Percentiles rank a stretch among this genome's conserved stretches.
Evolutionary conservation across 2,113 vertebrate genomes (phyloP).

Genomic region (Actenoides lindsayi): DNA sequence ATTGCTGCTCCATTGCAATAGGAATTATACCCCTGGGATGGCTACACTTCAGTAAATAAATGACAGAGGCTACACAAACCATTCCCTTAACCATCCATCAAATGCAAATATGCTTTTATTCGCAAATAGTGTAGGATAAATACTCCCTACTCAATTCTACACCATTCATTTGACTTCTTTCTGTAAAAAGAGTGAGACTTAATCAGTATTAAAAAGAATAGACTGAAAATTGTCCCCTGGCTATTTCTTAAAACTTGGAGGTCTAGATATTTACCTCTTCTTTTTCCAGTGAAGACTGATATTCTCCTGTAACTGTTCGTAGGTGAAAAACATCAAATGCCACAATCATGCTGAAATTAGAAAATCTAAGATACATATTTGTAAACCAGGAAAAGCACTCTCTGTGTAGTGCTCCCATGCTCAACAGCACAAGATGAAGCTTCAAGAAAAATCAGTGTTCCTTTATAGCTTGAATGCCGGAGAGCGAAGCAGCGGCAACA

Average conservation of each 20-base stretch:
- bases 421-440: background rate
- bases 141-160: background rate
- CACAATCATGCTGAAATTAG: background rate
- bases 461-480: background rate
- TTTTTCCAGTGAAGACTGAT: background rate
- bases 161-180: background rate
- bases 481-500: too few species aligned
- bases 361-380: background rate
- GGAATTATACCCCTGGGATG: background rate
- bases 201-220: background rate
- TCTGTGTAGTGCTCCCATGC: background rate
- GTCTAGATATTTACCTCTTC: background rate
- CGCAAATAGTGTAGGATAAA: background rate
- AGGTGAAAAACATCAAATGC: background rate
- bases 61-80: background rate
- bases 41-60: background rate
- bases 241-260: background rate
- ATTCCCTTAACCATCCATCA: background rate
- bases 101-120: background rate
- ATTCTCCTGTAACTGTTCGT: background rate
- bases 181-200: background rate
- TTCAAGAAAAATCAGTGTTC: background rate
- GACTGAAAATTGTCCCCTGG: background rate
- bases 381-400: background rate
- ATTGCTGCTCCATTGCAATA: background rate